Conservation (phyloP, 2,797 vertebrate genomes). For the Hyperoplus immaculatus region DNA sequence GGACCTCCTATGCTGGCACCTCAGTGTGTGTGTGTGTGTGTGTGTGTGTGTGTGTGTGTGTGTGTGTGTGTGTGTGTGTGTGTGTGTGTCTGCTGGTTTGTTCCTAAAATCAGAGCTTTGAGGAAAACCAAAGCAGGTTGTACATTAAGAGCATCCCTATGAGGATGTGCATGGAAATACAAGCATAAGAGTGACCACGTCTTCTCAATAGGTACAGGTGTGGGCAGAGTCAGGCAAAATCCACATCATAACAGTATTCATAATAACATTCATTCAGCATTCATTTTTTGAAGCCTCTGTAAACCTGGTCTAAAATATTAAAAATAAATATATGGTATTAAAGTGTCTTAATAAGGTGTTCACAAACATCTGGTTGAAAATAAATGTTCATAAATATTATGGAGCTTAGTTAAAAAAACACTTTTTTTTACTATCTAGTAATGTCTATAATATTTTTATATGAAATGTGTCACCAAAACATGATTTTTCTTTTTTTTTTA, state of each 20-base stretch:
- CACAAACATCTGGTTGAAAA: no score
- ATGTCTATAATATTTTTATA: neutral
- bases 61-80: neutral
- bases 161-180: neutral
- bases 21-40: conserved; percentile 50
- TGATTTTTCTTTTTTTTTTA: neutral
- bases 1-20: conserved; percentile 65
- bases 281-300: no score
- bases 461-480: conserved; percentile 1
- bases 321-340: no score
- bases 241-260: neutral
- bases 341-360: no score
- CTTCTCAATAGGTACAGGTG: neutral
- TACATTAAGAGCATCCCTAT: conserved; percentile 22
- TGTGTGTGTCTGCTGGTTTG: conserved; percentile 57
- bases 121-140: conserved; percentile 46
- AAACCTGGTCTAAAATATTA: no score
- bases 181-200: conserved; percentile 4
- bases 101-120: conserved; percentile 31
- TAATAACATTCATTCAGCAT: no score
- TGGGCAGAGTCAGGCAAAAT: neutral
- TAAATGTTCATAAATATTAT: no score
- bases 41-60: conserved; percentile 28
- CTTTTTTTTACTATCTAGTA: neutral
- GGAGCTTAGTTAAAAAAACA: no score